Base-by-base conservation (phyloP, 35 echinoderm and acorn worm species). In the Apostichopus japonicus region DNA sequence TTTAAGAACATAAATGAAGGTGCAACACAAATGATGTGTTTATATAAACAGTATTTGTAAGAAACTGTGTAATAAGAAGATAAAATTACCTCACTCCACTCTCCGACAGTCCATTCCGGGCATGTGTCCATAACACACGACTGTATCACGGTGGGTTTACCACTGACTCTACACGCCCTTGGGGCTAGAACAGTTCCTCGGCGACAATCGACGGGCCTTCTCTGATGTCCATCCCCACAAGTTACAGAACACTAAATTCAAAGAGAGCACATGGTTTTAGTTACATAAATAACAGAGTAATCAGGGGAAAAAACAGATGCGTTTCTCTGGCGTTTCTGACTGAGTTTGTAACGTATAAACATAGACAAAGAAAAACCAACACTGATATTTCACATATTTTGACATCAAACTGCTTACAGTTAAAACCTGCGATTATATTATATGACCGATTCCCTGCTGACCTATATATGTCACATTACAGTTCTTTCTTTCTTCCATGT, bases 181-280 rank as follows among this genome's bases (percentile, higher is more conserved):
- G 33, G 52, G 7, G 77, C 54, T 59, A 27, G 8, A 79, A 7
- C 17, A 54, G 17, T 72, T 5, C 90, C 90, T 1, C 72, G 16
- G 4, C 90, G 71, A 56, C 90, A 91, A 6, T 77, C 52, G 6
- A 91, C 90, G 8, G 17, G 2, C 23, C 90, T 72, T 23, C 51
- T 52, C 25, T 59, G 90, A 19, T 61, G 55, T 55, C 90, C 90
- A 78, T 77, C 58, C 5, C 72, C 90, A 58, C 90, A 91, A 5
- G 72, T 79, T 11, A 91, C 90, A 14, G 51, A 52, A 91, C 90
- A 91, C 90, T 91, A 79, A 21, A 78, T 14, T 14, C 13, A 87
- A 87, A 54, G 53, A 33, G 17, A 25, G n/a, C 10, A 44, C 33
- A 44, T 44, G 33, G 33, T 44, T 44, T 44, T 44, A 44, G 33